Evolutionary conservation across 2,113 vertebrate species (phyloP), one percentile per base, ranked within the genome.

Genomic region (Pavo muticus): DNA sequence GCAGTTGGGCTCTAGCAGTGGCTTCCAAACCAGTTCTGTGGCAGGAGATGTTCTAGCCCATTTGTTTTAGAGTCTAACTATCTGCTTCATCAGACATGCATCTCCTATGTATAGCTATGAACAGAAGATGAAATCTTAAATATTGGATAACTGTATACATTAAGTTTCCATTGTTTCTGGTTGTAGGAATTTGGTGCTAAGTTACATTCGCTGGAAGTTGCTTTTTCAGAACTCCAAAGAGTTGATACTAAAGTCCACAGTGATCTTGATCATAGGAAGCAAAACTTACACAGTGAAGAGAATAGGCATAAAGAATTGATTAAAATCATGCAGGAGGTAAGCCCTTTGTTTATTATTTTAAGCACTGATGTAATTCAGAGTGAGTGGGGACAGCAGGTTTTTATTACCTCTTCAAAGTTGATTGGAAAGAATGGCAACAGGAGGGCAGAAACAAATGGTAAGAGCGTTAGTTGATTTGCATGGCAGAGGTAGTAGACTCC

Each of bases 321-420:
- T 30, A 99, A 99, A 97, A 98, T 44, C 81, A 98, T 99, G 98
- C 94, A 98, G 47, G 98, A 99, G 98, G 99, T 99, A 97, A 67
- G 56, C 24, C 23, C 39, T 35, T 59, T 65, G 9, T 60, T 9
- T 63, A 15, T 59, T 0, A 21, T 54, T 75, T 83, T 57, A 48
- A 45, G 32, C 5, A 11, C 4, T 82, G 27, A 44, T 54, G 75
- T 52, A 37, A 40, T 79, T 90, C 17, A 30, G 35, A 24, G 15
- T 65, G 13, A 69, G 29, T 17, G 3, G 32, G 8, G 16, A 30
- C 35, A 61, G 13, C 35, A 74, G 18, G 0, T 64, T 80, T 80
- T 79, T 56, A 29, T 72, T 69, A 57, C 12, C 21, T 80, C 11
- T 39, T 39, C 27, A 20, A 30, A 39, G 69, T 1, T 60, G 16